phyloP scores from a whole-genome alignment of 2,888 invertebrate genomes.

The Lymantria monacha region DNA sequence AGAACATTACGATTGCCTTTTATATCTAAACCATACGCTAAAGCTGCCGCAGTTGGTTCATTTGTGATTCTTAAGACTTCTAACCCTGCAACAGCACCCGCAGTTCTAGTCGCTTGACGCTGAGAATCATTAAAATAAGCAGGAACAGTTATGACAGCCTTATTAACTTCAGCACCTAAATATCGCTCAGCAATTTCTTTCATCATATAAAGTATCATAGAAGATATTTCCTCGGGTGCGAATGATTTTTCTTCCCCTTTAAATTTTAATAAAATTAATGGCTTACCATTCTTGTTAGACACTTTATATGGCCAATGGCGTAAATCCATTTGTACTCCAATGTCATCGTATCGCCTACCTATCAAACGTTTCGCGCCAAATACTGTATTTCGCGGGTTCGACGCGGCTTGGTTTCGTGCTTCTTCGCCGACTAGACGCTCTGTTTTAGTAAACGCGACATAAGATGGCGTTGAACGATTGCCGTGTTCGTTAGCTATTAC shows the following conservation, averaged over 20 bases:
- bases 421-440: constrained; percentile 59
- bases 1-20: constrained; percentile 46
- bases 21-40: constrained; percentile 56
- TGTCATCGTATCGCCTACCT: constrained; percentile 57
- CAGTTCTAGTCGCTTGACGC: constrained; percentile 55
- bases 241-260: constrained; percentile 49
- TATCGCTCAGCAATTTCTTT: constrained; percentile 58
- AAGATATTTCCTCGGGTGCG: constrained; percentile 62
- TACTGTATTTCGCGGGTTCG: constrained; percentile 58
- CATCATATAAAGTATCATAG: constrained; percentile 62
- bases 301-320: constrained; percentile 57
- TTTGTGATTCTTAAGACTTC: constrained; percentile 58
- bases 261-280: constrained; percentile 50
- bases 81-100: constrained; percentile 58
- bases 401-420: constrained; percentile 56
- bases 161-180: constrained; percentile 48
- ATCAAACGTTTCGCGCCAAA: constrained; percentile 62
- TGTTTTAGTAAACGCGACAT: constrained; percentile 55
- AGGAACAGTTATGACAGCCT: constrained; percentile 66
- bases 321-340: constrained; percentile 57
- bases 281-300: constrained; percentile 58
- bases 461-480: constrained; percentile 58
- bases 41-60: constrained; percentile 63
- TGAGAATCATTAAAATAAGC: constrained; percentile 65
- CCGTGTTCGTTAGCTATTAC: constrained; percentile 63